Evolutionary conservation across 2,888 invertebrate species (phyloP).

Genomic region (Eilema caniola): DNA sequence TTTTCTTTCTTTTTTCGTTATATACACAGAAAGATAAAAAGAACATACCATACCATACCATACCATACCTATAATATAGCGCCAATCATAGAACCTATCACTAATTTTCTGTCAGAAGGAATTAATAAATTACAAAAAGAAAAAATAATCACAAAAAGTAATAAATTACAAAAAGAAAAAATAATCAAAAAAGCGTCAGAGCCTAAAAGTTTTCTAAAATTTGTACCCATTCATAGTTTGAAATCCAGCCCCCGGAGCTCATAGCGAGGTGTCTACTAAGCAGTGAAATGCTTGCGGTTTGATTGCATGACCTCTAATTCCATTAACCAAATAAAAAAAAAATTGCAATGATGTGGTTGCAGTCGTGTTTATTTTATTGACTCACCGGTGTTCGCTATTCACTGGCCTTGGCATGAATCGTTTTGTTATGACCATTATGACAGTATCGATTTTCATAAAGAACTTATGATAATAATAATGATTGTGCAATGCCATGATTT

Average conservation of each 20-base stretch:
- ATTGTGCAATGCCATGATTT: constrained; percentile 38
- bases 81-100: too few relatives aligned
- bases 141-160: too few relatives aligned
- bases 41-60: too few relatives aligned
- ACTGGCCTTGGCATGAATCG: constrained; percentile 57
- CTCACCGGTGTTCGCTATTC: constrained; percentile 20
- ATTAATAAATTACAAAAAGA: too few relatives aligned
- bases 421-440: constrained; percentile 37
- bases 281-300: neutral
- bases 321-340: neutral
- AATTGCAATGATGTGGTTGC: neutral
- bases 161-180: too few relatives aligned
- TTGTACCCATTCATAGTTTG: too few relatives aligned
- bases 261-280: neutral
- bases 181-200: too few relatives aligned
- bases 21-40: too few relatives aligned
- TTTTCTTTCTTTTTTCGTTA: too few relatives aligned
- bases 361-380: constrained; percentile 37
- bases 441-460: constrained; percentile 36
- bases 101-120: too few relatives aligned
- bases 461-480: constrained; percentile 36
- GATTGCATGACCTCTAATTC: constrained; percentile 1
- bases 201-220: too few relatives aligned
- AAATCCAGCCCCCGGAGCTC: neutral
- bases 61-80: too few relatives aligned